Conservation (phyloP, 2,113 vertebrate species). For the Ageneiosus marmoratus region DNA sequence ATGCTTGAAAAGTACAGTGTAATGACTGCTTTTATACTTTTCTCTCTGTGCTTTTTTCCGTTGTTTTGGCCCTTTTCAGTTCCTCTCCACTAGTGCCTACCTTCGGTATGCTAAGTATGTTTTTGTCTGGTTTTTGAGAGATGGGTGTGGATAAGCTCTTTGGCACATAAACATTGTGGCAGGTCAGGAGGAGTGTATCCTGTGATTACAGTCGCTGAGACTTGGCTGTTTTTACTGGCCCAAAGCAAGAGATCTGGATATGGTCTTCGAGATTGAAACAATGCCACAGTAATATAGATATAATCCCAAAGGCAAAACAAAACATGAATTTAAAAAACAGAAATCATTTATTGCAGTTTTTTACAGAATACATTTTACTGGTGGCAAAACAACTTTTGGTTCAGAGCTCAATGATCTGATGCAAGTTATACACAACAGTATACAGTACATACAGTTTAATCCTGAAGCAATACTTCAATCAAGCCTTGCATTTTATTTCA, state of each 20-base stretch:
- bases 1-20: constrained; percentile 41
- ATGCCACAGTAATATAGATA: constrained; percentile 43
- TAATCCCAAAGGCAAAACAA: constrained; percentile 50
- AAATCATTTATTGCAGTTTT: constrained; percentile 27
- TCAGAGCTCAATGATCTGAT: not conserved
- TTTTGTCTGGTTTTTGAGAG: constrained; percentile 44
- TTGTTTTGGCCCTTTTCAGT: constrained; percentile 36
- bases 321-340: constrained; percentile 22
- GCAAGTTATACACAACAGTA: not conserved
- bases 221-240: constrained; percentile 58
- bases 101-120: constrained; percentile 47
- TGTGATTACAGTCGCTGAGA: constrained; percentile 43
- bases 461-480: not conserved
- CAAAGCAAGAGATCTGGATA: constrained; percentile 44
- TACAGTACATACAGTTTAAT: not conserved
- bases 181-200: constrained; percentile 40
- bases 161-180: constrained; percentile 22
- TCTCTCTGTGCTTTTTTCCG: constrained; percentile 2
- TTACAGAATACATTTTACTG: constrained; percentile 18
- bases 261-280: constrained; percentile 44
- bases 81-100: constrained; percentile 43
- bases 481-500: not conserved
- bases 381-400: constrained; percentile 11
- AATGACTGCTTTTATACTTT: constrained; percentile 33
- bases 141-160: constrained; percentile 41